Evolutionary conservation across 2,113 vertebrate species (phyloP).

Genomic region (Burhinus oedicnemus): DNA sequence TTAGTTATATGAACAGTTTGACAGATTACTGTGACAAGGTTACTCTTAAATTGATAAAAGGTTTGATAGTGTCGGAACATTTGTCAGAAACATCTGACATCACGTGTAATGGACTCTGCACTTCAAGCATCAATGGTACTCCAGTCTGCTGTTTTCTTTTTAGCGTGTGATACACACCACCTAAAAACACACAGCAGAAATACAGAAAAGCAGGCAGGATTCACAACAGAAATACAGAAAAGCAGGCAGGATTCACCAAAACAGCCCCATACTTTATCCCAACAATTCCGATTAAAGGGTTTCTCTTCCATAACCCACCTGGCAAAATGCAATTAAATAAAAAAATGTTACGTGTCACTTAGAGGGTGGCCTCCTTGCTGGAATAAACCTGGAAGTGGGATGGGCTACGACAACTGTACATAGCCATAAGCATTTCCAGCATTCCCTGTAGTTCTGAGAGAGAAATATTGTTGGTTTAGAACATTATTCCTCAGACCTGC

Average conservation of each 20-base stretch:
- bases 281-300: not conserved
- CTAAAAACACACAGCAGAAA: not conserved
- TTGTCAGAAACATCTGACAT: conserved; percentile 77
- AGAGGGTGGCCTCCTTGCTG: not conserved
- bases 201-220: not conserved
- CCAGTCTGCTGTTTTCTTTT: conserved; percentile 18
- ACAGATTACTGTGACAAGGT: conserved; percentile 79
- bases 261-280: not conserved
- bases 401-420: not conserved
- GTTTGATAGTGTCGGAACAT: conserved; percentile 77
- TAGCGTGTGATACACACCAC: not conserved
- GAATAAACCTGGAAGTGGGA: not conserved
- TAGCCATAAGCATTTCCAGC: not conserved
- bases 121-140: conserved; percentile 28
- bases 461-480: not conserved
- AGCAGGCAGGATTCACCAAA: not conserved
- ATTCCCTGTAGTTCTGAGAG: not conserved
- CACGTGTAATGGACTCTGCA: conserved; percentile 59
- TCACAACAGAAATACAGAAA: not conserved
- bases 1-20: conserved; percentile 71
- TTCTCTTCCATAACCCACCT: not conserved
- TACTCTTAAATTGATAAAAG: conserved; percentile 79
- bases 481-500: not conserved
- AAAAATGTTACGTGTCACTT: not conserved
- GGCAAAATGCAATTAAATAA: not conserved